Evolutionary conservation across 2,113 vertebrate species (phyloP), one percentile per base, ranked within the genome.

Genomic region (Passer domesticus): DNA sequence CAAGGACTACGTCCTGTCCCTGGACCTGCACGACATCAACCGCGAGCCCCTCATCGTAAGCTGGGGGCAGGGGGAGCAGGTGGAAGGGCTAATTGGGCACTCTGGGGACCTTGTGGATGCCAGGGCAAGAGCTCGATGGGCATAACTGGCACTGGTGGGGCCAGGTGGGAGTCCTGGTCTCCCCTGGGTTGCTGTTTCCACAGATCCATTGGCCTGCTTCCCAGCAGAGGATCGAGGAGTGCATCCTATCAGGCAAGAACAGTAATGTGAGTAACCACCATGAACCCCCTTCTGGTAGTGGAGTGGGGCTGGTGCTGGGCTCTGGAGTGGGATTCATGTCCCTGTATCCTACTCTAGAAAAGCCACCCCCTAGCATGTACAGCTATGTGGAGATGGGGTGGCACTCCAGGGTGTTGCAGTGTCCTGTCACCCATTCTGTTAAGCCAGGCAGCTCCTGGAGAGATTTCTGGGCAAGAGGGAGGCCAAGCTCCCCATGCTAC

Each of bases 21-120:
- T 99, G 97, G 99, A 99, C 95, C 98, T 99, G 73, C 99, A 99
- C 5, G 99, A 99, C 98, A 99, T 99, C 98, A 99, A 99, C 98
- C 99, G 99, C 67, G 99, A 99, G 96, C 99, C 99, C 18, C 98
- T 99, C 94, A 99, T 99, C 23, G 99, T 99, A 99, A 99, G 98
- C 72, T 67, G 62, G 10, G 53, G 63, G 72, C 21, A 1, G 15
- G 47, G 53, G 12, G 5, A 22, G 13, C 0, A 5, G 49, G 35
- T 10, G 46, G 53, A 25, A 82, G 39, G 23, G 14, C 22, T 6
- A 60, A 13, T 2, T 0, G 15, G 37, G 30, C 37, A 16, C 3
- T 1, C 2, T 24, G 7, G 1, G 8, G 10, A 12, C 3, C 0
- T 55, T 68, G 44, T 0, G 1, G 47, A 2, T 67, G 24, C 50